Base-by-base conservation (phyloP, 2,113 vertebrate genomes). In the Climacteris rufus region DNA sequence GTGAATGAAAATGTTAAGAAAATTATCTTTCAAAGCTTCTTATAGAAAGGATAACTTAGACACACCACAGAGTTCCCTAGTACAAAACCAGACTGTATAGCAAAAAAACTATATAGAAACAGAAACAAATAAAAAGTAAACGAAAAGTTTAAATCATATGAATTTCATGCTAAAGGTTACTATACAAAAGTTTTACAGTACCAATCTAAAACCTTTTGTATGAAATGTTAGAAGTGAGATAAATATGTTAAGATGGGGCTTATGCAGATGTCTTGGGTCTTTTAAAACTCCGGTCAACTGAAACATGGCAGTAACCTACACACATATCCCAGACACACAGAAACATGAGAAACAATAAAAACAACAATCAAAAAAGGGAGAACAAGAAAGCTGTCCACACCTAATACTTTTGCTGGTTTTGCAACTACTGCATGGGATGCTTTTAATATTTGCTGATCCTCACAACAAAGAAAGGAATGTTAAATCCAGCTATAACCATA, bases 231-330 rank as follows among this genome's bases (percentile, higher is more conserved):
- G 79, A 95, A 96, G 13, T 87, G 69, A 90, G 40, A 94, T 65
- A 96, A 93, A 89, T 80, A 85, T 82, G 21, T 94, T 88, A 95
- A 94, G 97, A 96, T 52, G 27, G 76, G 89, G 70, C 9, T 93
- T 89, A 68, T 68, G 57, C 77, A 96, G 66, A 92, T 66, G 45
- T 40, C 69, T 31, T 47, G 23, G 15, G 40, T 93, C 66, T 87
- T 78, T 66, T 27, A 91, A 68, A 94, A 75, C 9, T 90, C n/a
- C 33, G 5, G 44, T 65, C 30, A 95, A 66, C 44, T 31, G 20
- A 87, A 95, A 37, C 4, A 28, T 6, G 31, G 35, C 39, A 63
- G 47, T 66, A 85, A 54, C 20, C 56, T 21, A n/a, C 7, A 77
- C 25, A 37, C 21, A 16, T n/a, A 40, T 28, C 13, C 24, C 23